phyloP scores from a whole-genome alignment of 2,797 vertebrate species.

The Macroramphosus scolopax region DNA sequence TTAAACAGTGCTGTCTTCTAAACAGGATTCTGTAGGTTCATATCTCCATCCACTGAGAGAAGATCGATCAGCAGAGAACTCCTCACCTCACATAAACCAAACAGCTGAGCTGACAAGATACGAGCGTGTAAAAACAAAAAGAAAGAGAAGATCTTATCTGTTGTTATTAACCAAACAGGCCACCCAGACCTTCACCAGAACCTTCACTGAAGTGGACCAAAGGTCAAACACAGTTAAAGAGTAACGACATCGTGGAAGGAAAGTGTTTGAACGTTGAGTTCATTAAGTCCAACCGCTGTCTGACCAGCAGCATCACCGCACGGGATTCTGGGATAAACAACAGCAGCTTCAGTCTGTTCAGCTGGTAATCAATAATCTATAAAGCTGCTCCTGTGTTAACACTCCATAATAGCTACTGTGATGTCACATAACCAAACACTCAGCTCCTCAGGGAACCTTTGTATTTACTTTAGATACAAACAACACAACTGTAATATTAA shows the following conservation, averaged over 20 bases:
- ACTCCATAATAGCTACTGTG: slow-evolving; percentile 14
- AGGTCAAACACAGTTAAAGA: slow-evolving; percentile 9
- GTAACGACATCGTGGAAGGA: not conserved
- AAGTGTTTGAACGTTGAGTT: not conserved
- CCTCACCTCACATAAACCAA: not conserved
- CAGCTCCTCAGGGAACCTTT: too few species aligned
- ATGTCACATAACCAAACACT: too few species aligned
- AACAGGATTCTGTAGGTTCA: not conserved
- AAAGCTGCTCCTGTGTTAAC: not conserved
- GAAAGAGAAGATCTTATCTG: not conserved
- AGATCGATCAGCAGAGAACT: not conserved
- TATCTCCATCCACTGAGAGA: not conserved
- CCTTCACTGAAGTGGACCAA: slow-evolving; percentile 12
- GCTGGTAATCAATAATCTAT: too few species aligned
- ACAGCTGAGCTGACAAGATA: not conserved
- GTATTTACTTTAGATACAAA: slow-evolving; percentile 1
- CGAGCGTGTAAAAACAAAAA: not conserved
- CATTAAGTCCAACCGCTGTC: too few species aligned
- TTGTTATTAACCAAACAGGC: too few species aligned
- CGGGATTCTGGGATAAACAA: too few species aligned
- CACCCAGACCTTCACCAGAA: too few species aligned
- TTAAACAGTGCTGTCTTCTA: slow-evolving; percentile 1
- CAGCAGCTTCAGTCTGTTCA: too few species aligned
- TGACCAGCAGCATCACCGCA: too few species aligned
- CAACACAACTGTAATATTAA: not conserved